phyloP scores from a whole-genome alignment of 2,797 vertebrate species.

The Sebastes iracundus region DNA sequence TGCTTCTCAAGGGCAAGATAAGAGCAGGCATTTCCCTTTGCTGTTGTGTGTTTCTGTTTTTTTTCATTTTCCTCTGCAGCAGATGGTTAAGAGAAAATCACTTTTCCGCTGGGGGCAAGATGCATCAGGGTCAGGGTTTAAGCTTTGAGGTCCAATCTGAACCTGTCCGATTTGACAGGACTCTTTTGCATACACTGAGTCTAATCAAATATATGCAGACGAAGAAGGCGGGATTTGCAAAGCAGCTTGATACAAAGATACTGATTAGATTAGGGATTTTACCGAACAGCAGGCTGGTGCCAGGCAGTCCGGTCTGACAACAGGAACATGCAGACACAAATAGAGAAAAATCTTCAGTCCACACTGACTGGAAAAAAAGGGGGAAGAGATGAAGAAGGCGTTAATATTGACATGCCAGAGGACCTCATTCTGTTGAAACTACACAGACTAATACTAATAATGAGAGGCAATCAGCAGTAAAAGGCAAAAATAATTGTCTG shows the following conservation, averaged over 20 bases:
- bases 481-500: slow-evolving; percentile 18
- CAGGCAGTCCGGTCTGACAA: slow-evolving; percentile 20
- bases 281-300: slow-evolving; percentile 43
- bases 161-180: slow-evolving; percentile 62
- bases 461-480: slow-evolving; percentile 30
- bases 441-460: slow-evolving; percentile 2
- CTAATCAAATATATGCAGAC: slow-evolving; percentile 69
- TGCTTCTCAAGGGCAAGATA: slow-evolving; percentile 74
- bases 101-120: slow-evolving; percentile 63
- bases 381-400: slow-evolving; percentile 2
- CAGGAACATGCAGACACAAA: slow-evolving; percentile 20
- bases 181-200: slow-evolving; percentile 64
- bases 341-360: slow-evolving; percentile 7
- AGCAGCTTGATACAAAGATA: slow-evolving; percentile 66
- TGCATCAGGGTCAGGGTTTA: slow-evolving; percentile 73
- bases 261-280: slow-evolving; percentile 70
- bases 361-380: background rate
- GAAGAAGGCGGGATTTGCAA: slow-evolving; percentile 62
- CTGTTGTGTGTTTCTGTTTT: slow-evolving; percentile 36
- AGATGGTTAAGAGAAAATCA: slow-evolving; percentile 79
- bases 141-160: slow-evolving; percentile 70
- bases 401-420: slow-evolving; percentile 23
- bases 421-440: slow-evolving; percentile 10
- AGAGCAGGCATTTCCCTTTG: slow-evolving; percentile 55
- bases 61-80: slow-evolving; percentile 48